Conservation (phyloP, 2,888 invertebrate genomes). For the Phaonia tiefii region DNA sequence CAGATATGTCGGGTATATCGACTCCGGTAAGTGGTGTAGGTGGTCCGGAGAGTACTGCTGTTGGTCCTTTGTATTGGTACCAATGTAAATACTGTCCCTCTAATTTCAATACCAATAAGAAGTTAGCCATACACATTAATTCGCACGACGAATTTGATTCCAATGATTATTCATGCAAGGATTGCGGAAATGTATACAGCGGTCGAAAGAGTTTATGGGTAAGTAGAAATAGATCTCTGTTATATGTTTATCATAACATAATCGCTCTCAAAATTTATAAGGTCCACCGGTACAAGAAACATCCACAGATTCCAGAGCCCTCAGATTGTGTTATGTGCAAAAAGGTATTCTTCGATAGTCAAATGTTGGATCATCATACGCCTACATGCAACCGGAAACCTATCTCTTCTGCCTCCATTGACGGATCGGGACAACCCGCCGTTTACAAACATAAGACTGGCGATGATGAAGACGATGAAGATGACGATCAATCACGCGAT, state of each 20-base stretch:
- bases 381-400: constrained; percentile 77
- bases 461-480: constrained; percentile 58
- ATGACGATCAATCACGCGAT: constrained; percentile 64
- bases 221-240: constrained; percentile 47
- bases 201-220: constrained; percentile 81
- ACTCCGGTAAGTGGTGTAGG: constrained; percentile 63
- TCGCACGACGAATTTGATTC: constrained; percentile 80
- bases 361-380: constrained; percentile 79
- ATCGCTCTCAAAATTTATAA: too few species aligned
- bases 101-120: constrained; percentile 80
- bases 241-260: too few species aligned
- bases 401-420: constrained; percentile 70
- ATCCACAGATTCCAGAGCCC: constrained; percentile 80
- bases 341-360: constrained; percentile 80
- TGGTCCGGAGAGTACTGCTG: constrained; percentile 33
- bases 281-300: constrained; percentile 81
- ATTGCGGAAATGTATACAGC: constrained; percentile 80
- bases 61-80: constrained; percentile 77
- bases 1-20: constrained; percentile 65
- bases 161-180: constrained; percentile 80
- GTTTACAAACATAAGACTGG: constrained; percentile 70
- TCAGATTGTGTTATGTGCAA: constrained; percentile 79
- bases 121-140: constrained; percentile 80
- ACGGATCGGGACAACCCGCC: constrained; percentile 70
- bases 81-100: constrained; percentile 80